These are phyloP conservation scores for Erinaceus europaeus DNA, from an alignment of 2,113 vertebrate species.

Conservation along the genomic window DNA sequence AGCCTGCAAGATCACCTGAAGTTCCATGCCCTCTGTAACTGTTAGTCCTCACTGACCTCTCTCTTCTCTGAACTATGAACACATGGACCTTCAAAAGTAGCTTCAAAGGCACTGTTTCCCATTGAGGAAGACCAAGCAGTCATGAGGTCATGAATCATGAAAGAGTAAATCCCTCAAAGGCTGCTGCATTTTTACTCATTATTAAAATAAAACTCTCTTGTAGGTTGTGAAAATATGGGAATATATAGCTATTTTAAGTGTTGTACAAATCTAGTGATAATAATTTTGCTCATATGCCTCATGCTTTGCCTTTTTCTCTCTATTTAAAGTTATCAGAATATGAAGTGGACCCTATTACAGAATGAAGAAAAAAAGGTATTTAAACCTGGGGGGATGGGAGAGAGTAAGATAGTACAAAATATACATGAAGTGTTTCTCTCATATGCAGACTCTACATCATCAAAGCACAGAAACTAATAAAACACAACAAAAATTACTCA, in stretches of 20 bases:
- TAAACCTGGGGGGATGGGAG: too few relatives aligned
- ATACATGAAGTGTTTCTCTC: too few relatives aligned
- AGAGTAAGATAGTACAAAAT: too few relatives aligned
- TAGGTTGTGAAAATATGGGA: not conserved
- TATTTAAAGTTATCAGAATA: not conserved
- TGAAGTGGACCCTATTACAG: too few relatives aligned
- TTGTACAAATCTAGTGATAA: not conserved
- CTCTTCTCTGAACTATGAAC: slow-evolving; percentile 22
- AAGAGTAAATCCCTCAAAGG: not conserved
- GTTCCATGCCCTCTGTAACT: not conserved
- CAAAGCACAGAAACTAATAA: too few relatives aligned
- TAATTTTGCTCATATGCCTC: not conserved
- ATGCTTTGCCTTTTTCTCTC: not conserved
- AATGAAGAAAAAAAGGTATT: too few relatives aligned
- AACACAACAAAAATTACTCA: too few relatives aligned
- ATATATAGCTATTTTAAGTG: not conserved
- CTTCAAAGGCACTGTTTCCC: slow-evolving; percentile 1
- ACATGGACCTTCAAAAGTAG: not conserved
- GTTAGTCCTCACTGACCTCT: not conserved
- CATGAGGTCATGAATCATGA: too few relatives aligned
- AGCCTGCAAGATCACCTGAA: not conserved
- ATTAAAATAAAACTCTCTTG: slow-evolving; percentile 29
- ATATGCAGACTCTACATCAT: too few relatives aligned
- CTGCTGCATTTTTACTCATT: not conserved
- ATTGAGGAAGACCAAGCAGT: not conserved